These are phyloP conservation scores for Mystacornis crossleyi DNA, from an alignment of 2,113 vertebrate genomes.

Conservation along the genomic window DNA sequence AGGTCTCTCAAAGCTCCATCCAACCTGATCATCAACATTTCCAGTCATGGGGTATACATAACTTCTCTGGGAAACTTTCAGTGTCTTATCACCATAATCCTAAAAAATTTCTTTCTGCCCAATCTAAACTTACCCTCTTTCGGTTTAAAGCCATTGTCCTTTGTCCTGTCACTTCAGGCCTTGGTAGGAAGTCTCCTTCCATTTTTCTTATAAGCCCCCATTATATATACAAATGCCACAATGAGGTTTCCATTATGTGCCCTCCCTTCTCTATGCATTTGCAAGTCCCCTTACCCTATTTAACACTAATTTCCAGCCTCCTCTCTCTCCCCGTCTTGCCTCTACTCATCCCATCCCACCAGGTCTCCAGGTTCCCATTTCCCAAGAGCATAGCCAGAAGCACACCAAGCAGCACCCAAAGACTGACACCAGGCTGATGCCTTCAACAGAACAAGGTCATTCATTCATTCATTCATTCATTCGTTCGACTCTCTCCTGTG, in stretches of 20 bases:
- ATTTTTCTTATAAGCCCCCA: neutral
- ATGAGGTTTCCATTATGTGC: neutral
- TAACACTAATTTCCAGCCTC: neutral
- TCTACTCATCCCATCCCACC: neutral
- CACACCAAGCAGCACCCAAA: neutral
- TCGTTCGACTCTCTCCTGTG: neutral
- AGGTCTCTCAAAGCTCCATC: neutral
- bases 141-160: neutral
- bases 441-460: neutral
- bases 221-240: accelerated
- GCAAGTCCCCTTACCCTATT: neutral
- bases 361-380: neutral
- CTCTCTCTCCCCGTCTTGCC: neutral
- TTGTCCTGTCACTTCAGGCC: neutral
- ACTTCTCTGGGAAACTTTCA: neutral
- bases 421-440: neutral
- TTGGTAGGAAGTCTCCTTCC: neutral
- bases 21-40: neutral
- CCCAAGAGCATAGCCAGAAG: accelerated
- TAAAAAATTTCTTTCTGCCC: neutral
- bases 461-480: neutral
- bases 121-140: neutral
- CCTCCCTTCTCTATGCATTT: neutral
- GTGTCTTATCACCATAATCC: neutral
- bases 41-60: neutral